These are phyloP conservation scores for Dynastes hyllus DNA, from an alignment of 2,888 invertebrate genomes.

Conservation along the genomic window DNA sequence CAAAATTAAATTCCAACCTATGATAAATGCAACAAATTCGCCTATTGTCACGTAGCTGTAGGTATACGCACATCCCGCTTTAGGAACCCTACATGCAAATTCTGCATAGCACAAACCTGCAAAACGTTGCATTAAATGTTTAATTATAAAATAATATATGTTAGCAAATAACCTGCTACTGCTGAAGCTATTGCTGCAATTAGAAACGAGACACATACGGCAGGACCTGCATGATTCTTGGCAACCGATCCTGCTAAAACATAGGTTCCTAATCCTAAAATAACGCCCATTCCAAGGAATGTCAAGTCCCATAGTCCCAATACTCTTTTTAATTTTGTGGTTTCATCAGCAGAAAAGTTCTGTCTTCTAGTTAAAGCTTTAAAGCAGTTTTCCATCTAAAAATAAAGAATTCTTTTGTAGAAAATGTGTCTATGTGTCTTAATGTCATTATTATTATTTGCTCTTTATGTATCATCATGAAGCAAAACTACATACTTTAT, in stretches of 20 bases:
- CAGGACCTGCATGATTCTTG: conserved; percentile 90
- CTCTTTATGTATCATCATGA: too few relatives aligned
- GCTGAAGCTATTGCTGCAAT: conserved; percentile 95
- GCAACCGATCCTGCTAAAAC: conserved; percentile 94
- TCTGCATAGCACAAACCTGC: conserved; percentile 91
- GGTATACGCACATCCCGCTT: conserved; percentile 93
- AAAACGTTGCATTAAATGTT: conserved; percentile 50
- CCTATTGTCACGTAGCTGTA: conserved; percentile 96
- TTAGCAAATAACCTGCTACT: conserved; percentile 81
- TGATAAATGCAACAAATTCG: conserved; percentile 92
- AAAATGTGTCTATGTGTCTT: too few relatives aligned
- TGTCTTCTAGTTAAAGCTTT: conserved; percentile 71
- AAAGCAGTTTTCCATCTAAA: conserved; percentile 44
- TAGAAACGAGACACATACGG: conserved; percentile 91
- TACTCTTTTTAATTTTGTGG: conserved; percentile 76
- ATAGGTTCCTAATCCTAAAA: conserved; percentile 96
- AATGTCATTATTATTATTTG: too few relatives aligned
- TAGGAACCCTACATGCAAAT: conserved; percentile 91
- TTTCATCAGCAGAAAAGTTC: conserved; percentile 65
- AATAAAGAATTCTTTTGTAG: neutral
- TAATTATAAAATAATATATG: neutral
- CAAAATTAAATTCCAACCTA: conserved; percentile 95
- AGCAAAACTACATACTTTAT: too few relatives aligned
- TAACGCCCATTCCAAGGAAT: conserved; percentile 89
- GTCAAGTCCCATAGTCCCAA: conserved; percentile 89